These are phyloP conservation scores for Cybosia mesomella DNA, from an alignment of 2,888 invertebrate genomes.

Conservation along the genomic window DNA sequence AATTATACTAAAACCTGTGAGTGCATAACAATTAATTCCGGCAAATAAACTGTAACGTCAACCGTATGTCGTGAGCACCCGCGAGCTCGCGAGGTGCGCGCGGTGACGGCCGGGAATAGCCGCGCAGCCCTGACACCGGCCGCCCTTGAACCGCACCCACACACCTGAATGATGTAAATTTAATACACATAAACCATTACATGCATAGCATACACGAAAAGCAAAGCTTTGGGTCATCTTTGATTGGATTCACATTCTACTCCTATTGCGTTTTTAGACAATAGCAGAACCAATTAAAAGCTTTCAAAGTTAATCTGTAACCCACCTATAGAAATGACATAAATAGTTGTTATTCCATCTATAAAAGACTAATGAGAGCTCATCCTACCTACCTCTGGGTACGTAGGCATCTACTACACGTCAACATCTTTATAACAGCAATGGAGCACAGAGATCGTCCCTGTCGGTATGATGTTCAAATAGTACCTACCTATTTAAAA, in stretches of 20 bases:
- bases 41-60: not conserved
- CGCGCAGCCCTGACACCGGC: conserved; percentile 23
- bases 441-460: too few relatives aligned
- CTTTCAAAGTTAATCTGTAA: not conserved
- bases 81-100: conserved; percentile 3
- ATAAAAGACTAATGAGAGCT: not conserved
- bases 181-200: not conserved
- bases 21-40: not conserved
- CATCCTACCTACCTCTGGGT: too few relatives aligned
- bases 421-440: too few relatives aligned
- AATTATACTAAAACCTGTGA: not conserved
- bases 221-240: not conserved
- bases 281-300: not conserved
- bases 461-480: not conserved
- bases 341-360: not conserved
- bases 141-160: conserved; percentile 29
- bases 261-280: not conserved
- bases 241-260: not conserved
- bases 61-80: not conserved
- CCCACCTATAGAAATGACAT: not conserved
- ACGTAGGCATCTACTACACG: too few relatives aligned
- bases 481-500: not conserved
- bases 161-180: not conserved
- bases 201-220: not conserved
- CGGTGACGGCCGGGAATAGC: conserved; percentile 11